Evolutionary conservation across 2,797 vertebrate species (phyloP).

Genomic region (Aphelocoma californica): DNA sequence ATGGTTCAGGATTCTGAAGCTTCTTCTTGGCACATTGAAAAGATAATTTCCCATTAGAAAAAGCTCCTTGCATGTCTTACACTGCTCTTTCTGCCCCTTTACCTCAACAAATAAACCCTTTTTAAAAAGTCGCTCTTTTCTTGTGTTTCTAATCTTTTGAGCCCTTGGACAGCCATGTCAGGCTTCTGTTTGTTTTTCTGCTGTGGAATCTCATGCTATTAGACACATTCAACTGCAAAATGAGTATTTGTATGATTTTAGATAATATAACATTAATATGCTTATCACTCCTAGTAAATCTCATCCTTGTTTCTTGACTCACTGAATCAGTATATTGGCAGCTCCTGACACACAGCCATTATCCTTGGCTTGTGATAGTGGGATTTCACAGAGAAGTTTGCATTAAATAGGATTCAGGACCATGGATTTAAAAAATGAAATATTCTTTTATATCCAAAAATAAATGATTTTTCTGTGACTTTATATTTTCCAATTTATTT

Average conservation of each 20-base stretch:
- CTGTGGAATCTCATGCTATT: background rate
- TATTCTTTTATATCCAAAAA: background rate
- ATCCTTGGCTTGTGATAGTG: conserved; percentile 3
- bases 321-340: background rate
- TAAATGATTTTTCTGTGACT: background rate
- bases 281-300: background rate
- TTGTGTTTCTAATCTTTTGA: background rate
- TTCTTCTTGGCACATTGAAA: background rate
- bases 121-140: background rate
- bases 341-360: background rate
- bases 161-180: background rate
- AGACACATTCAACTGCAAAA: background rate
- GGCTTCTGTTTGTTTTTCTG: background rate
- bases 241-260: background rate
- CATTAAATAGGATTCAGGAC: background rate
- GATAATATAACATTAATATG: background rate
- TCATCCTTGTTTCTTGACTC: conserved; percentile 1
- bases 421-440: background rate
- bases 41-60: background rate
- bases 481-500: background rate
- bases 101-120: background rate
- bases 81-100: background rate
- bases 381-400: background rate
- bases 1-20: background rate
- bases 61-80: background rate